Conservation (phyloP, 2,888 invertebrate genomes). For the Hermaeophaga mercurialis region DNA sequence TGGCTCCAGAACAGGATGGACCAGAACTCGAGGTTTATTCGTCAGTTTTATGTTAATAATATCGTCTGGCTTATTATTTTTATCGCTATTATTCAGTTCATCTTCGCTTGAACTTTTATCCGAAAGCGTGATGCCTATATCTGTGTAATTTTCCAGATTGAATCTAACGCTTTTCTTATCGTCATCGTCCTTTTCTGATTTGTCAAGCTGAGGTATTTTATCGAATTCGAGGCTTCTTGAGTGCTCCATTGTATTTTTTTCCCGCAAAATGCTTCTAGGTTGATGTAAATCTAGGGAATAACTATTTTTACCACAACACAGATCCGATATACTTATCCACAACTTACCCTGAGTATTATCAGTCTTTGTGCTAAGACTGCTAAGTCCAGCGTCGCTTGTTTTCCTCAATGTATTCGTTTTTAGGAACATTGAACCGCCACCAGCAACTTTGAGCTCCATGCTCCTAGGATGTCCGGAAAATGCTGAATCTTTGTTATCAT, state of each 20-base stretch:
- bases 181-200: constrained; percentile 65
- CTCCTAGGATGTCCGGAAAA: constrained; percentile 55
- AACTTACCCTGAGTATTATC: constrained; percentile 27
- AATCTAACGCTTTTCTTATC: constrained; percentile 78
- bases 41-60: constrained; percentile 49
- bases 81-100: constrained; percentile 42
- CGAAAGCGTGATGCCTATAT: constrained; percentile 56
- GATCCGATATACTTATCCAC: background rate
- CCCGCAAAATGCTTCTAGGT: constrained; percentile 68
- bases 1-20: constrained; percentile 47
- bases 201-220: constrained; percentile 43
- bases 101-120: constrained; percentile 53
- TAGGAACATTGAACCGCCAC: constrained; percentile 69
- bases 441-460: constrained; percentile 55
- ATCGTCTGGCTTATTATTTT: constrained; percentile 42
- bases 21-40: constrained; percentile 48
- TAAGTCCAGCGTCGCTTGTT: constrained; percentile 39
- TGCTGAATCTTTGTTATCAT: constrained; percentile 43
- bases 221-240: constrained; percentile 51
- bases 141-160: constrained; percentile 61
- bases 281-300: constrained; percentile 31
- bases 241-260: constrained; percentile 59
- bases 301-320: background rate
- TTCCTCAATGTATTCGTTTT: constrained; percentile 60
- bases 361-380: constrained; percentile 21